These are phyloP conservation scores for Seladonia tumulorum DNA, from an alignment of 2,888 invertebrate species.

Conservation along the genomic window DNA sequence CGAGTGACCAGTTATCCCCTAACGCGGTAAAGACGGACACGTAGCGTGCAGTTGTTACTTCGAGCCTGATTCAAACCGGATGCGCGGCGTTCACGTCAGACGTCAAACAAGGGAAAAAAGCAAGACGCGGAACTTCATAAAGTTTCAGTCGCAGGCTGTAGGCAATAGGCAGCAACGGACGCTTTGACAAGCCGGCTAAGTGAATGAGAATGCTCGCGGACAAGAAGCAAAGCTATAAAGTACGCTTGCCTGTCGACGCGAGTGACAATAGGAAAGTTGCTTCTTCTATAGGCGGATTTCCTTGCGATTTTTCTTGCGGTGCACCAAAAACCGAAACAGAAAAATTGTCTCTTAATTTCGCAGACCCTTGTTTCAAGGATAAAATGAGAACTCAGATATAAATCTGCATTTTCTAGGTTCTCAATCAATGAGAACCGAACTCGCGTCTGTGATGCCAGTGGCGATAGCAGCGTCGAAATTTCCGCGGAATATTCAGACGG, in stretches of 20 bases:
- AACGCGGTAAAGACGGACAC: not conserved
- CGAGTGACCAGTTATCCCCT: not conserved
- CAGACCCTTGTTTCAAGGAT: not conserved
- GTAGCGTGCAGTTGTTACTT: slow-evolving; percentile 3
- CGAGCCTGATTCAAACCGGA: slow-evolving; percentile 19
- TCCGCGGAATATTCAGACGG: slow-evolving; percentile 65
- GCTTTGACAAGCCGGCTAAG: slow-evolving; percentile 47
- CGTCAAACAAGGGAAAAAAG: slow-evolving; percentile 41
- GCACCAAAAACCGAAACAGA: not conserved
- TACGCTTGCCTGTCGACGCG: slow-evolving; percentile 52
- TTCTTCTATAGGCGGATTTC: slow-evolving; percentile 21
- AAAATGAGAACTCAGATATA: not conserved
- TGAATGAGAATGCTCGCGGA: slow-evolving; percentile 50
- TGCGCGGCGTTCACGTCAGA: slow-evolving; percentile 27
- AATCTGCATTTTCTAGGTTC: slow-evolving; percentile 48
- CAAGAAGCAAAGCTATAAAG: slow-evolving; percentile 49
- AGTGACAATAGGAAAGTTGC: slow-evolving; percentile 31
- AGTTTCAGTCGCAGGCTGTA: slow-evolving; percentile 41
- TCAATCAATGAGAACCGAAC: slow-evolving; percentile 42
- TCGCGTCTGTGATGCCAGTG: slow-evolving; percentile 39
- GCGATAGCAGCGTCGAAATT: slow-evolving; percentile 60
- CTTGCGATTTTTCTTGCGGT: not conserved
- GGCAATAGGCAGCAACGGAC: slow-evolving; percentile 48
- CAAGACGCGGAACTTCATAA: slow-evolving; percentile 40
- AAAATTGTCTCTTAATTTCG: not conserved